phyloP scores from a whole-genome alignment of 2,888 invertebrate genomes.

The Dascillus cervinus region DNA sequence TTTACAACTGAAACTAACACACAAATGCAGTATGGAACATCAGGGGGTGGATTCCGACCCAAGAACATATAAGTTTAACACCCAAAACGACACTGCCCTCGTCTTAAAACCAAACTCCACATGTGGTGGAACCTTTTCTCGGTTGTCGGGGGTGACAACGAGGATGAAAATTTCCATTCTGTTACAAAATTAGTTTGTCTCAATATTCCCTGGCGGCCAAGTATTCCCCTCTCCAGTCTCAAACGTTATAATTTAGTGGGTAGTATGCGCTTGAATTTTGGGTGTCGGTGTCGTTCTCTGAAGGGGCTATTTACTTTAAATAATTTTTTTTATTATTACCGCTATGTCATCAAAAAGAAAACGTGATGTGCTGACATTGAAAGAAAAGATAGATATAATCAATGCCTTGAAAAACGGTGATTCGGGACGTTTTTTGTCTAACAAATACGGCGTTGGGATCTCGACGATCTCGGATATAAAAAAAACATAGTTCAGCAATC shows the following conservation, averaged over 20 bases:
- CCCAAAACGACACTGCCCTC: too few species aligned
- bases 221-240: background rate
- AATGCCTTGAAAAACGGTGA: background rate
- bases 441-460: background rate
- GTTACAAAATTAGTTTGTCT: constrained; percentile 1
- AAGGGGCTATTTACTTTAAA: background rate
- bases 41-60: too few species aligned
- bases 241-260: background rate
- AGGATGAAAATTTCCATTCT: too few species aligned
- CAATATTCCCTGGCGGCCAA: constrained; percentile 1
- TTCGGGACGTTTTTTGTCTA: constrained; percentile 1
- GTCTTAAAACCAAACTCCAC: too few species aligned
- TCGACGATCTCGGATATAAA: background rate
- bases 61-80: too few species aligned
- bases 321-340: background rate
- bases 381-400: too few species aligned
- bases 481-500: background rate
- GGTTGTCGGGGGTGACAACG: too few species aligned
- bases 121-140: too few species aligned
- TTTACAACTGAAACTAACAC: too few species aligned
- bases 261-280: background rate
- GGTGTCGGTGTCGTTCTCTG: background rate
- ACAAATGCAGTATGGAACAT: too few species aligned
- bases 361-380: background rate
- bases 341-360: constrained; percentile 1